Base-by-base conservation (phyloP, 2,113 vertebrate species). In the Hemiprocne comata region DNA sequence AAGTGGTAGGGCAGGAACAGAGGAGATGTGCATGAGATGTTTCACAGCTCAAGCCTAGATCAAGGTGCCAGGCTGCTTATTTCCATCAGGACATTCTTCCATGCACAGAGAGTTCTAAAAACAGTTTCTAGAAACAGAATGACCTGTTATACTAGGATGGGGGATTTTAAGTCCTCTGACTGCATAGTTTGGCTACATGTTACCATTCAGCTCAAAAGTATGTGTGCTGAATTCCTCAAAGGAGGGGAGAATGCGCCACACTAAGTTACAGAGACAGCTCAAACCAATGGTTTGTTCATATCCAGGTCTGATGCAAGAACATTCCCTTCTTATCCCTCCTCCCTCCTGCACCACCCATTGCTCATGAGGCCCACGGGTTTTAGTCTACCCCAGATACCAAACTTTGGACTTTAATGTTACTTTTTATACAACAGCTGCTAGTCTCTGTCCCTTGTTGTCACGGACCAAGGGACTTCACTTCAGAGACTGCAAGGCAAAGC, bases 131-230 rank as follows among this genome's bases (percentile, higher is more conserved):
- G 91, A 55, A 87, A 70, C 72, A 88, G 48, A 89, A 86, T 1
- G 5, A 93, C 36, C 92, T 76, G 58, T 79, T 69, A 85, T 82
- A 95, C 11, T 0, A 21, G 44, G 29, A 85, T 57, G 65, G 46
- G 73, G 31, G 69, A 67, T 93, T 93, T 89, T 77, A 78, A 78
- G 62, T 67, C 86, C 87, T 89, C 85, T 67, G 75, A 91, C 55
- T 67, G 79, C 54, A 36, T 0, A 36, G 72, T 69, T 60, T 78
- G 77, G 77, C 54, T 91, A 72, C 44, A 44, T 13, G 34, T 34
- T 23, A 51, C 48, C 67, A n/a, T 66, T 70, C 70, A 90, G 34
- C 69, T 78, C 38, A 74, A 18, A 82, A 74, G 48, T 16, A 36
- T 10, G 16, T 2, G 29, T 67, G 66, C 48, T 71, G 42, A 51